Evolutionary conservation across 2,113 vertebrate species (phyloP), one percentile per base, ranked within the genome.

Genomic region (Corythaeola cristata): DNA sequence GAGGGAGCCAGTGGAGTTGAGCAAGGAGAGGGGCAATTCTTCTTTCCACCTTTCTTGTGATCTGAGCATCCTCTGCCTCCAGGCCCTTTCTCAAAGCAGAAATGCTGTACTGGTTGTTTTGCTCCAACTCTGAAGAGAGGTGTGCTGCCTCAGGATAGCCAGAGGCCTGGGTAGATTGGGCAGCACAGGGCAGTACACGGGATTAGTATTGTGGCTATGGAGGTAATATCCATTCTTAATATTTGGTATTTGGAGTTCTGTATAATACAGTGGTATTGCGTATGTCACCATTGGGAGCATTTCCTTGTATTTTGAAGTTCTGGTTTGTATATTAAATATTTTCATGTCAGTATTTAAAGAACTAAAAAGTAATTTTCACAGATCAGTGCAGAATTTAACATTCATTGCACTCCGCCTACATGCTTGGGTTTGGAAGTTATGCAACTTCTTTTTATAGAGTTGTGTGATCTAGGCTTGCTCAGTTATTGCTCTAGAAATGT

Each of bases 361-460:
- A 73, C 79, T 78, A 83, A 59, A 73, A 87, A 89, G 37, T 82
- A 49, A 59, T 91, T 93, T 90, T 93, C 62, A 63, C 69, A 92
- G 41, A 94, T 88, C 5, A 13, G 77, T 62, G 71, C 66, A 85
- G 71, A 93, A 91, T 95, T 88, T 96, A 91, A 76, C 71, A 76
- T 83, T 68, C 87, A 55, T 85, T 96, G 59, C 87, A 69, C 87
- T 88, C 92, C 88, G 84, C 97, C 93, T 95, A 89, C 91, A 22
- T 83, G 63, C 92, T 39, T 83, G 52, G 67, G 8, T 93, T 91
- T 92, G 37, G 63, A 91, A 94, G 80, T 96, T 97, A 94, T 11
- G 77, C 91, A 96, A 64, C 45, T 74, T 91, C 77, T 95, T 96
- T 97, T 89, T 92, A 88, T 85, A 89, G 95, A 91, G 75, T 91